A percentile compares a stretch with the other conserved stretches of the same genome.
phyloP scores from a whole-genome alignment of 2,797 vertebrate species.

The Jordanella pulchra region DNA sequence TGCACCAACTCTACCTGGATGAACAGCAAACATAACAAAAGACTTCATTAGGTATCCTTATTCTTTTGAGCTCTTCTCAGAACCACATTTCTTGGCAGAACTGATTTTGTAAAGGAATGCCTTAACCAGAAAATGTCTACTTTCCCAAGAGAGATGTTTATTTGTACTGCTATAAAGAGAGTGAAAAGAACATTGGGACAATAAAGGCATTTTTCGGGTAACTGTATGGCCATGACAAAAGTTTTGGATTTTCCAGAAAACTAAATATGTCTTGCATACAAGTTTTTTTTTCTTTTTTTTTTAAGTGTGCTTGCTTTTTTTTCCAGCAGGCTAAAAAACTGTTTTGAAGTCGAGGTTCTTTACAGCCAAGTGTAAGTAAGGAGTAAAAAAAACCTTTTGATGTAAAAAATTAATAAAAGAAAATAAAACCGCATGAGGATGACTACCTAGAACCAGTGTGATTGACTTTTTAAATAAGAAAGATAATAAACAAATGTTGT shows the following conservation, averaged over 20 bases:
- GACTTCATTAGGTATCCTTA: background rate
- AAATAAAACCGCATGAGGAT: background rate
- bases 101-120: slow-evolving; percentile 21
- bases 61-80: slow-evolving; percentile 4
- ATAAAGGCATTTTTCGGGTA: slow-evolving; percentile 33
- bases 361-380: too few relatives aligned
- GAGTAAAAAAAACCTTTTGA: background rate
- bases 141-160: slow-evolving; percentile 35
- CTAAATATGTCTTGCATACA: background rate
- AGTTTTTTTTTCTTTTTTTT: background rate
- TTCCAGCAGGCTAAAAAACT: background rate
- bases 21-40: background rate
- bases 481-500: background rate
- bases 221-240: background rate
- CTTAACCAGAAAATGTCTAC: slow-evolving; percentile 24
- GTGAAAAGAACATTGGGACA: slow-evolving; percentile 23
- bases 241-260: slow-evolving; percentile 15
- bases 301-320: background rate
- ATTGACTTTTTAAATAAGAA: background rate
- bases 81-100: slow-evolving; percentile 3
- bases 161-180: slow-evolving; percentile 18
- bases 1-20: background rate
- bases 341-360: background rate
- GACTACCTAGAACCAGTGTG: background rate
- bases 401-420: background rate